A percentile compares a stretch with the other conserved stretches of the same genome.
Conservation (phyloP, 1,140 invertebrate species). For the Heliconius eleuchia region DNA sequence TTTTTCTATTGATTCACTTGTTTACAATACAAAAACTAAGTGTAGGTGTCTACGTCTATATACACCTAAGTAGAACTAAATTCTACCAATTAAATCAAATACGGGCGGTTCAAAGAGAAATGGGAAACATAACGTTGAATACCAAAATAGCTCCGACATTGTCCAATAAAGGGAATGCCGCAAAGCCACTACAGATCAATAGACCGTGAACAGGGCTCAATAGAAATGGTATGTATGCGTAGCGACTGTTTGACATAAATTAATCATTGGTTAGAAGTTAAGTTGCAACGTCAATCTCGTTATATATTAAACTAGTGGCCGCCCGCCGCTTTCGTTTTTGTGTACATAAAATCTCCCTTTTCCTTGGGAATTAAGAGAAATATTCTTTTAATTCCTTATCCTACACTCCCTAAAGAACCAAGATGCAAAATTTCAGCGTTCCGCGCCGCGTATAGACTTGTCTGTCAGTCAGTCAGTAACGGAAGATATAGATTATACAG, state of each 20-base stretch:
- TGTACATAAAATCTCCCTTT: too few species aligned
- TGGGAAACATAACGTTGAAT: conserved; percentile 22
- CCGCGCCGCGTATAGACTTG: too few species aligned
- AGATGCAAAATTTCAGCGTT: too few species aligned
- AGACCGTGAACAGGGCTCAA: conserved; percentile 1
- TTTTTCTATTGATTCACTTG: too few species aligned
- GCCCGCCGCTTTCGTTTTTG: too few species aligned
- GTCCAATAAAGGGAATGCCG: conserved; percentile 30
- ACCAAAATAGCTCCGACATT: conserved; percentile 27
- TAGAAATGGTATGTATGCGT: conserved; percentile 3
- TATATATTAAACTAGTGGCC: not conserved
- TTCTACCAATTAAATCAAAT: conserved; percentile 18
- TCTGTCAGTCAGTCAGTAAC: too few species aligned
- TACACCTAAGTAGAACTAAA: not conserved
- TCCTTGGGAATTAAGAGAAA: too few species aligned
- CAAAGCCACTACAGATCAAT: conserved; percentile 29
- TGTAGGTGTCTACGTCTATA: too few species aligned
- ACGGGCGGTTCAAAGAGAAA: conserved; percentile 19
- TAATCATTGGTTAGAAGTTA: not conserved
- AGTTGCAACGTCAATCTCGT: not conserved
- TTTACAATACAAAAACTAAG: too few species aligned
- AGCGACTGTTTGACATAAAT: not conserved
- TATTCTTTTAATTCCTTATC: too few species aligned
- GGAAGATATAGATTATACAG: not conserved
- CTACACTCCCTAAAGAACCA: too few species aligned